A percentile compares a stretch with the other conserved stretches of the same genome.
phyloP scores from a whole-genome alignment of 1,140 invertebrate genomes.

The Philopotamus ludificatus region DNA sequence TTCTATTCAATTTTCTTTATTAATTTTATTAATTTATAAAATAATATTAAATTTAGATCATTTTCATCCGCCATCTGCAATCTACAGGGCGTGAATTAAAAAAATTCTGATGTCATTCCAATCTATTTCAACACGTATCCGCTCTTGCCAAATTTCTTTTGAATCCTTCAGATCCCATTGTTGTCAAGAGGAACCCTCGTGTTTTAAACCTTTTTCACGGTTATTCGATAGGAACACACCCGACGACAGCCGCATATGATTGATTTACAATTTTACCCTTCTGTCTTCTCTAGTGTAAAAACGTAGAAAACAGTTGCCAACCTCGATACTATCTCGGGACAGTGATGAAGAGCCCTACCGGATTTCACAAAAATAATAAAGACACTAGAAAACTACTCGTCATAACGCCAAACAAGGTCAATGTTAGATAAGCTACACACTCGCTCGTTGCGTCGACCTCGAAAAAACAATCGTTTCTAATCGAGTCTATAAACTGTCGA shows the following conservation, averaged over 20 bases:
- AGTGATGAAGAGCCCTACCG: constrained; percentile 1
- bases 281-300: background rate
- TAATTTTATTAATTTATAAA: no score
- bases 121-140: no score
- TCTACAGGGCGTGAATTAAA: no score
- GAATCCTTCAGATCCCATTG: constrained; percentile 15
- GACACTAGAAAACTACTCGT: no score
- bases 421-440: no score
- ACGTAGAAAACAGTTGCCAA: background rate
- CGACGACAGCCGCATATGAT: constrained; percentile 29
- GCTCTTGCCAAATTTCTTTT: constrained; percentile 9
- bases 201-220: constrained; percentile 31
- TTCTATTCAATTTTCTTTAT: no score
- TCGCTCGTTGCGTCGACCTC: background rate
- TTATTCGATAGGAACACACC: constrained; percentile 3
- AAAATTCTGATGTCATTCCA: no score
- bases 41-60: no score
- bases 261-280: constrained; percentile 31
- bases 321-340: constrained; percentile 5
- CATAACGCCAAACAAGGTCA: no score
- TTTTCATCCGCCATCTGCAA: no score
- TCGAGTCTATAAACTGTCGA: background rate
- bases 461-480: background rate
- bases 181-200: constrained; percentile 23
- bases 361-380: background rate